Conservation (phyloP, 2,797 vertebrate species). For the Pteropus rufus region DNA sequence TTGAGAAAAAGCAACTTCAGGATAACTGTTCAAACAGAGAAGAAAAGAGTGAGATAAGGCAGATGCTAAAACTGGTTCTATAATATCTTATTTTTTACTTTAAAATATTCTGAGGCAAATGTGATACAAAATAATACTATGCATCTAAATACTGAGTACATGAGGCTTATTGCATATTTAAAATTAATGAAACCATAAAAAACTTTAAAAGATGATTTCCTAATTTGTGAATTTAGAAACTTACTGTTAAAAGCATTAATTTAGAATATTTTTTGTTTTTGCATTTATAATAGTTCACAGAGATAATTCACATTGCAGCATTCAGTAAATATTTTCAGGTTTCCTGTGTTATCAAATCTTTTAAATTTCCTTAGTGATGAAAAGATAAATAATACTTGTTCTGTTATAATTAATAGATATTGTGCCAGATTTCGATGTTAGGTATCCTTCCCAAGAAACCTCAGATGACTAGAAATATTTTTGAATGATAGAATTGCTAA, state of each 20-base stretch:
- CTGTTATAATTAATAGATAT: background rate
- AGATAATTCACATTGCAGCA: background rate
- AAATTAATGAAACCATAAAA: background rate
- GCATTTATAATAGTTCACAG: background rate
- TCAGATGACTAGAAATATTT: background rate
- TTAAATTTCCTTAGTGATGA: background rate
- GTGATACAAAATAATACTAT: background rate
- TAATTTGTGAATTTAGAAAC: background rate
- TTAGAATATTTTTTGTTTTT: background rate
- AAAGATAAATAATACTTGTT: background rate
- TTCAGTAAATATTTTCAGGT: background rate
- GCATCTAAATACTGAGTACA: background rate
- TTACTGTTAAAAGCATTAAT: background rate
- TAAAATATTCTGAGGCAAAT: background rate
- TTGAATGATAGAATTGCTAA: background rate
- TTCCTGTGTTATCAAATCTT: background rate
- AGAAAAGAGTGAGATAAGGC: background rate
- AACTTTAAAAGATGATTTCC: background rate
- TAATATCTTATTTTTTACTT: background rate
- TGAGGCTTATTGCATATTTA: background rate
- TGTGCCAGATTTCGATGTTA: background rate
- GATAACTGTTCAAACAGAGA: background rate
- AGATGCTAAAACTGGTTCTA: background rate
- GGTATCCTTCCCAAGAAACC: background rate
- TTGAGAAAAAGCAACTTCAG: background rate